A percentile compares a stretch with the other conserved stretches of the same genome.
These are phyloP conservation scores for Apomyelois bistriatella DNA, from an alignment of 2,888 invertebrate species.

Conservation along the genomic window DNA sequence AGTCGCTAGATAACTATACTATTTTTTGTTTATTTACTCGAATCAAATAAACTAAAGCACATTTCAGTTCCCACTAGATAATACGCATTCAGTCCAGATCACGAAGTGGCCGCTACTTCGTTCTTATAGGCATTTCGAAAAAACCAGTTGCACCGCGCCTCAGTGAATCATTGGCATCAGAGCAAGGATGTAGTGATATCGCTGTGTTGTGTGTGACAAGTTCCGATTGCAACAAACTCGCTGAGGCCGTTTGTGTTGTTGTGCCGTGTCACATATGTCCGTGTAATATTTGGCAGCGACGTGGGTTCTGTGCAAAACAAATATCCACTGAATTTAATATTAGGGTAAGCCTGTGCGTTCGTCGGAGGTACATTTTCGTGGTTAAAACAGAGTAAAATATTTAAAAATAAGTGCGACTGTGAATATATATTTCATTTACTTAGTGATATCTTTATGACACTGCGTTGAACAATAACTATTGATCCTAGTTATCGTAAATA, in stretches of 20 bases:
- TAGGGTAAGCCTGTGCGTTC: constrained; percentile 19
- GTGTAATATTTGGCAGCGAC: constrained; percentile 19
- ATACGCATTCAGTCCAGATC: constrained; percentile 11
- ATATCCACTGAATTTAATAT: constrained; percentile 28
- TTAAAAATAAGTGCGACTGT: neutral
- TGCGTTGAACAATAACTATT: neutral
- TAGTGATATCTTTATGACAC: neutral
- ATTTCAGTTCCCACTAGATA: constrained; percentile 11
- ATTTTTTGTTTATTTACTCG: constrained; percentile 2
- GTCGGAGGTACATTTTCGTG: constrained; percentile 19
- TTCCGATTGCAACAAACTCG: constrained; percentile 9
- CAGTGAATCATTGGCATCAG: constrained; percentile 52
- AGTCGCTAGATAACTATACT: constrained; percentile 28
- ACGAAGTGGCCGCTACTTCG: constrained; percentile 33
- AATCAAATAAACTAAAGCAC: constrained; percentile 1
- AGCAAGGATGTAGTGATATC: constrained; percentile 49
- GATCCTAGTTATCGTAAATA: constrained; percentile 1
- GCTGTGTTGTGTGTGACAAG: constrained; percentile 23
- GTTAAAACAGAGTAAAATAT: neutral
- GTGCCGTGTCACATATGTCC: constrained; percentile 13
- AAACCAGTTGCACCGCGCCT: constrained; percentile 45
- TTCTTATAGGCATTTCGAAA: constrained; percentile 34
- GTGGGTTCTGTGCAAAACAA: constrained; percentile 16
- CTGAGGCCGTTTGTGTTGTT: constrained; percentile 11
- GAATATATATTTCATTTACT: neutral